Conservation (phyloP, 1,140 invertebrate genomes). For the Ooceraea biroi region DNA sequence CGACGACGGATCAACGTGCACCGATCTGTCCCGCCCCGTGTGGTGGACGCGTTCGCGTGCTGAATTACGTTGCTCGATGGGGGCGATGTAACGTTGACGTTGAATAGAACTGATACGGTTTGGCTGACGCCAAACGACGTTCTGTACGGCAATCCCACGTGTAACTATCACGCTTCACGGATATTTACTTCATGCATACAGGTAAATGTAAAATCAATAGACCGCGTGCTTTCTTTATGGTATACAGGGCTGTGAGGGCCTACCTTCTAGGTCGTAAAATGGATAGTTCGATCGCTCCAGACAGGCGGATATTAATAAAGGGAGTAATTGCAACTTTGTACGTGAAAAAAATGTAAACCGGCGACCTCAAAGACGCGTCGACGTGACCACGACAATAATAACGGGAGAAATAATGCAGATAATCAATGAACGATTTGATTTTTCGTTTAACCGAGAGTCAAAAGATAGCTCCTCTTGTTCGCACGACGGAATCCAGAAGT, state of each 20-base stretch:
- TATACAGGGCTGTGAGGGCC: slow-evolving; percentile 76
- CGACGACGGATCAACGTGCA: slow-evolving; percentile 16
- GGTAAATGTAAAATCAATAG: slow-evolving; percentile 85
- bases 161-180: slow-evolving; percentile 85
- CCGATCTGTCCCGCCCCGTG: slow-evolving; percentile 12
- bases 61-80: slow-evolving; percentile 47
- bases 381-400: background rate
- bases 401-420: background rate
- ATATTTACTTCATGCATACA: slow-evolving; percentile 78
- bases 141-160: slow-evolving; percentile 81
- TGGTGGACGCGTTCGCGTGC: slow-evolving; percentile 18
- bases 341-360: slow-evolving; percentile 1
- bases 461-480: background rate
- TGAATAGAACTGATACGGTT: slow-evolving; percentile 56
- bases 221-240: slow-evolving; percentile 72
- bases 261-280: slow-evolving; percentile 81
- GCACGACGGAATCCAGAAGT: background rate
- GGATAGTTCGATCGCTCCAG: slow-evolving; percentile 70
- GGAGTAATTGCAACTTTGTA: slow-evolving; percentile 62
- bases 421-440: background rate
- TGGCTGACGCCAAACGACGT: slow-evolving; percentile 58
- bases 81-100: slow-evolving; percentile 49
- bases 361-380: background rate
- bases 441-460: background rate
- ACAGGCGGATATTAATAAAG: slow-evolving; percentile 79